Conservation (phyloP, 2,888 invertebrate genomes). For the Clistopyga incitator region DNA sequence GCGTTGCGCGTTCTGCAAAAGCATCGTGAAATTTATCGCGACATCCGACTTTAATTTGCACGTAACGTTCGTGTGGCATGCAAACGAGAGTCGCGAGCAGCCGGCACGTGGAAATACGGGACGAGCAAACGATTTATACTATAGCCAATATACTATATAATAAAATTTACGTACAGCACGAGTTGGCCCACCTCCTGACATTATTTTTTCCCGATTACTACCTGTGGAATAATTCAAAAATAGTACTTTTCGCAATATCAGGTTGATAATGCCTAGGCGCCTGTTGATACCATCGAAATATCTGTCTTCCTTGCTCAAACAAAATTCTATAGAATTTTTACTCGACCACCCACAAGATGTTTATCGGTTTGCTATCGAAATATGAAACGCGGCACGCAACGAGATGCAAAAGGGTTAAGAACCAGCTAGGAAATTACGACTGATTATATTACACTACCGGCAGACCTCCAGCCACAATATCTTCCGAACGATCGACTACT, state of each 20-base stretch:
- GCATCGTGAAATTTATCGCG: constrained; percentile 74
- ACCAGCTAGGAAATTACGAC: constrained; percentile 65
- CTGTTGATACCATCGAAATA: constrained; percentile 43
- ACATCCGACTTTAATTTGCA: constrained; percentile 73
- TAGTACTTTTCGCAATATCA: constrained; percentile 3
- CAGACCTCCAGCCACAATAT: constrained; percentile 45
- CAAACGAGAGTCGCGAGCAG: constrained; percentile 70
- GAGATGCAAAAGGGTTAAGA: constrained; percentile 46
- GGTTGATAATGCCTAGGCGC: background rate
- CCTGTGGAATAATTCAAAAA: constrained; percentile 45
- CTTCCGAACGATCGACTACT: constrained; percentile 55
- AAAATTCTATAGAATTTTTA: constrained; percentile 34
- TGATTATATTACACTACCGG: constrained; percentile 65
- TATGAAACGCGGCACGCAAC: constrained; percentile 61
- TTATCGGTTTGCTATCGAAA: constrained; percentile 60
- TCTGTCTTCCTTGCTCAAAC: background rate
- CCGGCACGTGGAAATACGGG: constrained; percentile 56
- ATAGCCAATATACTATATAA: constrained; percentile 11
- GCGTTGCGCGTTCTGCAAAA: constrained; percentile 18
- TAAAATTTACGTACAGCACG: constrained; percentile 4
- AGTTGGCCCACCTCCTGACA: background rate
- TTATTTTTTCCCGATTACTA: constrained; percentile 42
- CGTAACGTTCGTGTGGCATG: constrained; percentile 73
- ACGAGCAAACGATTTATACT: constrained; percentile 50
- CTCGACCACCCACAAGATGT: constrained; percentile 10